Evolutionary conservation across 2,113 vertebrate species (phyloP).

Genomic region (Bufo gargarizans): DNA sequence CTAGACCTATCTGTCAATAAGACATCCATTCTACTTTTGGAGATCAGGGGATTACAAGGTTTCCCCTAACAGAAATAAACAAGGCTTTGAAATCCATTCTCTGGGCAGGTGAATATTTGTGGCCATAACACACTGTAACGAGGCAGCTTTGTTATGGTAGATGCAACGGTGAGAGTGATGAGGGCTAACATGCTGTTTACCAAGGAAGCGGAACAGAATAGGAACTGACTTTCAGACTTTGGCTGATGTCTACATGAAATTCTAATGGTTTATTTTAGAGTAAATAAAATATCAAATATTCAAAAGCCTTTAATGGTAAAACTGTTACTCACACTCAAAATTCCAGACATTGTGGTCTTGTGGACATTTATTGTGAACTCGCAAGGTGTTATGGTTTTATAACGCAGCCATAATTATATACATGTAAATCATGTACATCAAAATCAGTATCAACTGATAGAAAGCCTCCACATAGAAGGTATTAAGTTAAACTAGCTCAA

Average conservation of each 20-base stretch:
- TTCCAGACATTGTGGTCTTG: background rate
- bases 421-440: too few relatives aligned
- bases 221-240: background rate
- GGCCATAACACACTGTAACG: background rate
- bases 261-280: background rate
- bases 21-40: background rate
- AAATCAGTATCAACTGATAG: too few relatives aligned
- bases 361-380: too few relatives aligned
- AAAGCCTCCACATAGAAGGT: too few relatives aligned
- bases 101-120: background rate
- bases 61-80: background rate
- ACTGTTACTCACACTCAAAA: background rate
- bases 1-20: background rate
- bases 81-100: background rate
- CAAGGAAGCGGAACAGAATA: background rate
- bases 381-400: too few relatives aligned
- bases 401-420: too few relatives aligned
- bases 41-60: background rate
- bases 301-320: background rate
- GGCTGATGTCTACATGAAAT: background rate
- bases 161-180: constrained; percentile 7
- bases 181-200: background rate
- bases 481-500: background rate
- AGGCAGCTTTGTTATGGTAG: background rate
- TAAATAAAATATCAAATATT: background rate